Evolutionary conservation across 37 sponge, comb jelly and placozoan genomes (phyloP), one percentile per base, ranked within the genome.

Genomic region (Spongilla lacustris): DNA sequence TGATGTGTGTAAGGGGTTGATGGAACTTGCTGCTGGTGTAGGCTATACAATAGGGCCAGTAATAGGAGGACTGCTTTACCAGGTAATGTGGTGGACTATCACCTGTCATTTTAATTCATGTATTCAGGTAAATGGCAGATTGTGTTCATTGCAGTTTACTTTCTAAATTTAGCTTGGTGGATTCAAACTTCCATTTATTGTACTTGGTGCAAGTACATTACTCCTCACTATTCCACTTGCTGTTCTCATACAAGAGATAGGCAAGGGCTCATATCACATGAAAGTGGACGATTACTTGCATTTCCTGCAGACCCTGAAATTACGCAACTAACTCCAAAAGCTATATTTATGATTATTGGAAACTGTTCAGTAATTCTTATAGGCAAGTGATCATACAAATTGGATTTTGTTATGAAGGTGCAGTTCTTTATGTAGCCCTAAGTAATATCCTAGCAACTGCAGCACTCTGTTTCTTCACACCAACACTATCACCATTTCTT

Each of bases 21-120:
- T 90, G 74, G 86, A 90, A 71, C 50, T 90, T 24, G 71, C 67
- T 33, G 66, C 75, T 30, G 86, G 91, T 23, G 71, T 90, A 25
- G 91, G 91, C 0, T 90, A 71, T 71, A 77, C 66, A 35, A 24
- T 85, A 23, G 91, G 91, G 34, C 91, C 91, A 10, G 82, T 83
- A 30, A 36, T 85, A 5, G 90, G 90, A 28, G 90, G 90, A 35
- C 49, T 90, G 17, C 41, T 90, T 22, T 90, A 90, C 66, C 3
- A 30, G 48, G 90, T 90, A 66, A 66, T 81, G 1, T 14, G 41
- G 3, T 41, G 3, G 41, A 41, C 6, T 9, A 9, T 3, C 41
- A 41, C 6, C 41, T 41, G 3, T 41, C 41, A 41, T 3, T 3
- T 41, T 3, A 41, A 41, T 41, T 9, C 4, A 58, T 14, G 21